Evolutionary conservation across 2,113 vertebrate genomes (phyloP), one percentile per base, ranked within the genome.

Genomic region (Brevimyrus niger): DNA sequence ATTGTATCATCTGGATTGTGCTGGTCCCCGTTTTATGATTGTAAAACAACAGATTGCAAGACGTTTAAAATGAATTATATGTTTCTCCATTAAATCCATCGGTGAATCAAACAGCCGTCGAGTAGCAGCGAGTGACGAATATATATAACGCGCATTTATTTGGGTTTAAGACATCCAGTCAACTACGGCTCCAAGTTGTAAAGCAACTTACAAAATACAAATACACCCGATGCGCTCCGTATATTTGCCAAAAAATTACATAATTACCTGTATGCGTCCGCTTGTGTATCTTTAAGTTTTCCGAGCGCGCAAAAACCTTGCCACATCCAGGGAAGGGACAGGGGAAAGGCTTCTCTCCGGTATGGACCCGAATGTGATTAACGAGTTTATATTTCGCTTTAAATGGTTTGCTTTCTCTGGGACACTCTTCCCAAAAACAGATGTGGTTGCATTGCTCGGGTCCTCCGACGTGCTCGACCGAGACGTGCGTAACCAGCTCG

Each of bases 221-320:
- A 38, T 35, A 35, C 11, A 80, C 35, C 17, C 15, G 73, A 19
- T 19, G 1, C 8, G 82, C 21, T 6, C 13, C 4, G 1, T 4
- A 31, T 69, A 73, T 42, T 5, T n/a, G n/a, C 35, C 2, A 3
- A 35, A n/a, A 27, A 47, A 35, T 19, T 47, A 19, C 13, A 58
- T 80, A 42, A 46, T 96, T 96, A 97, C 97, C 97, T 96, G 97
- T 98, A 91, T 98, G 97, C 76, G 97, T 98, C 90, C 97, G 94
- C 93, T 98, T 98, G 95, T 98, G 97, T 91, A 98, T 97, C 94
- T 98, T 97, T 91, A 98, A 95, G 95, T 97, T 98, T 92, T 98
- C 97, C 0, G 97, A 98, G 84, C 97, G 95, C 91, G 97, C 97
- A 90, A 98, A 98, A 91, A 98, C 97, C 93, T 97, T 98, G 89